Conservation (phyloP, 2,113 vertebrate species). For the Nothobranchius furzeri region DNA sequence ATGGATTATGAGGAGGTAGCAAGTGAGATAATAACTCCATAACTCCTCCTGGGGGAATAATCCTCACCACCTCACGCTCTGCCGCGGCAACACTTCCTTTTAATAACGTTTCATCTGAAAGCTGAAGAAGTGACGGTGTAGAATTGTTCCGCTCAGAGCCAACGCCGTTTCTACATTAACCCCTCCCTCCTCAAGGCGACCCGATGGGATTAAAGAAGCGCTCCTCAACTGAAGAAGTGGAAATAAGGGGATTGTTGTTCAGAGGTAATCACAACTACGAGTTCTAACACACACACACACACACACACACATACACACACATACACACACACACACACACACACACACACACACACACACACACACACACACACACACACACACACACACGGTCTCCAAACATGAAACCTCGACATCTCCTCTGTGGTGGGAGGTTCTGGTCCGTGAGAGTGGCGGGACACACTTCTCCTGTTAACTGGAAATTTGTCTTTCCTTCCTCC, state of each 20-base stretch:
- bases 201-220: constrained; percentile 42
- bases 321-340: background rate
- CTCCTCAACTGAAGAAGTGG: constrained; percentile 4
- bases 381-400: too few species aligned
- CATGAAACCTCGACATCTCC: too few species aligned
- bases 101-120: constrained; percentile 37
- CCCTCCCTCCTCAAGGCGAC: constrained; percentile 34
- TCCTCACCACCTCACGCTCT: constrained; percentile 3
- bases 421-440: too few species aligned
- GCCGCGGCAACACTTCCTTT: constrained; percentile 25
- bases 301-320: too few species aligned
- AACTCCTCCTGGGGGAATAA: constrained; percentile 43
- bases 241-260: background rate
- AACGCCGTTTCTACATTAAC: constrained; percentile 43
- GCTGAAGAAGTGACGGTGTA: constrained; percentile 23
- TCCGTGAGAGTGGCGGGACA: too few species aligned
- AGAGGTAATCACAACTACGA: background rate
- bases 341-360: too few species aligned
- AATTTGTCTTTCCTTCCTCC: too few species aligned
- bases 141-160: constrained; percentile 56
- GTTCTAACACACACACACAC: too few species aligned
- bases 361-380: too few species aligned
- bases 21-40: constrained; percentile 2
- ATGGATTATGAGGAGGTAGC: constrained; percentile 46
- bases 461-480: too few species aligned